These are phyloP conservation scores for Alouatta palliata DNA, from an alignment of 2,113 vertebrate genomes.

Conservation along the genomic window DNA sequence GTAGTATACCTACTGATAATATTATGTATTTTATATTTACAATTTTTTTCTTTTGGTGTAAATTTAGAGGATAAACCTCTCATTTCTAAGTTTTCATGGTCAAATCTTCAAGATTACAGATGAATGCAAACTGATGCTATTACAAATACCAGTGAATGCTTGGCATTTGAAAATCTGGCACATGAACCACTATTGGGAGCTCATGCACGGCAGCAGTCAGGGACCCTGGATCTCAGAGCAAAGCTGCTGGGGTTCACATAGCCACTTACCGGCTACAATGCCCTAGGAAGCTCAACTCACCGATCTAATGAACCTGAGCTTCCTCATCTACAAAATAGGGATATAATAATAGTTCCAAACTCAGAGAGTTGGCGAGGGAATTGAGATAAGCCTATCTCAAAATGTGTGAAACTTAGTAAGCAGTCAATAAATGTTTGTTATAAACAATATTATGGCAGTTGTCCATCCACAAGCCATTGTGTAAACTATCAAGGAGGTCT, in stretches of 20 bases:
- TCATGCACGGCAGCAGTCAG: rapidly evolving
- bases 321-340: background rate
- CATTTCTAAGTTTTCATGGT: background rate
- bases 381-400: background rate
- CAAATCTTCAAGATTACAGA: slow-evolving; percentile 6
- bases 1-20: background rate
- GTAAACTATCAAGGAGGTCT: background rate
- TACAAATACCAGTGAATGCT: background rate
- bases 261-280: background rate
- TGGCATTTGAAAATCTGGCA: background rate
- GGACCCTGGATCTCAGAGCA: background rate
- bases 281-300: background rate
- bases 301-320: background rate
- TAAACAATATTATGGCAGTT: background rate
- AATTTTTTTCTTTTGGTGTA: background rate
- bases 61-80: background rate
- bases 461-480: background rate
- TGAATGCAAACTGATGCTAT: background rate
- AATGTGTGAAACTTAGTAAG: background rate
- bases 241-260: background rate
- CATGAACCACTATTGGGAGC: background rate
- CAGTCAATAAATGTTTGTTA: background rate
- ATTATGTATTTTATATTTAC: background rate
- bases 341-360: background rate
- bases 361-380: background rate